These are phyloP conservation scores for Leguminivora glycinivorella DNA, from an alignment of 1,140 invertebrate genomes.

Conservation along the genomic window DNA sequence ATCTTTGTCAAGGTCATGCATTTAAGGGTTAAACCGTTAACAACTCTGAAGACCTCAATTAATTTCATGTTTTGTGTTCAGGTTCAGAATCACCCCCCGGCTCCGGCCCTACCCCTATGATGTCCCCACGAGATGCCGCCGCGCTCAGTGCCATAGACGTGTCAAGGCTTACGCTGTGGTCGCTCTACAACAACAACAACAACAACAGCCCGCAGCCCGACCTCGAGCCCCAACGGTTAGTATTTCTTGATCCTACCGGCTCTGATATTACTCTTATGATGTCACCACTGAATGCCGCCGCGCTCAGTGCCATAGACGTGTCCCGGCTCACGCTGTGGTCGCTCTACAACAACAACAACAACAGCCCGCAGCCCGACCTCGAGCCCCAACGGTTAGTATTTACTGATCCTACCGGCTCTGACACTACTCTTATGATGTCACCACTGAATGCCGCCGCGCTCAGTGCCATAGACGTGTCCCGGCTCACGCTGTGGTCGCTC, in stretches of 20 bases:
- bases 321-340: slow-evolving; percentile 89
- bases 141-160: slow-evolving; percentile 86
- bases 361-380: slow-evolving; percentile 64
- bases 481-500: slow-evolving; percentile 89
- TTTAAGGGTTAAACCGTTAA: too few relatives aligned
- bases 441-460: slow-evolving; percentile 80
- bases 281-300: slow-evolving; percentile 78
- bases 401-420: slow-evolving; percentile 55
- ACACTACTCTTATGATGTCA: slow-evolving; percentile 74
- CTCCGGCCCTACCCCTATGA: slow-evolving; percentile 67
- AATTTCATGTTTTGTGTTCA: slow-evolving; percentile 32
- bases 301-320: slow-evolving; percentile 85
- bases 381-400: slow-evolving; percentile 78
- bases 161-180: slow-evolving; percentile 89
- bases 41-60: neutral
- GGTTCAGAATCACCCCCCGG: slow-evolving; percentile 72
- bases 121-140: slow-evolving; percentile 78
- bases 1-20: too few relatives aligned
- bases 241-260: slow-evolving; percentile 52
- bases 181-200: slow-evolving; percentile 86
- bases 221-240: slow-evolving; percentile 79
- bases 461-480: slow-evolving; percentile 85
- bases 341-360: slow-evolving; percentile 85
- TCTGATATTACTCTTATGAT: slow-evolving; percentile 71
- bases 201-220: slow-evolving; percentile 69